phyloP scores from a whole-genome alignment of 2,797 vertebrate genomes.

The Sebastes variabilis region DNA sequence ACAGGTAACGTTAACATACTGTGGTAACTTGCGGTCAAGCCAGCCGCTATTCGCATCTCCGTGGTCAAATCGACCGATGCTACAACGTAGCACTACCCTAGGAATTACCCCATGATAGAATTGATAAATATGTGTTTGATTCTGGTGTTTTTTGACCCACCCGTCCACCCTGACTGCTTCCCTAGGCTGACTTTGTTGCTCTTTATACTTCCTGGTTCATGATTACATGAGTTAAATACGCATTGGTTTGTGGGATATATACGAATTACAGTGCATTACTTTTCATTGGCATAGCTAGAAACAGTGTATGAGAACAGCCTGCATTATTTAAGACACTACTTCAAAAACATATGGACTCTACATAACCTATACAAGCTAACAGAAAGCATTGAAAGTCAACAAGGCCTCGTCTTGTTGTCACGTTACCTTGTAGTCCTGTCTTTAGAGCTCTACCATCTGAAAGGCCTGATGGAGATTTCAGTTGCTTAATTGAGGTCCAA shows the following conservation, averaged over 20 bases:
- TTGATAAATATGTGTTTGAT: neutral
- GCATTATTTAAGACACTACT: neutral
- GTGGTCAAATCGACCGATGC: too few species aligned
- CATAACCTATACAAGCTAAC: neutral
- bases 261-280: neutral
- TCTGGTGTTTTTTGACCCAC: neutral
- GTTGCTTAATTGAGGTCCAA: conserved; percentile 6
- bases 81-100: neutral
- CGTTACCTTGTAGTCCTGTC: neutral
- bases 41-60: rapidly evolving
- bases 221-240: neutral
- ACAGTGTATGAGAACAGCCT: neutral
- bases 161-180: neutral
- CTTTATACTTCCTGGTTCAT: neutral
- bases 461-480: conserved; percentile 4
- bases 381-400: neutral
- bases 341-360: neutral
- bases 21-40: too few species aligned
- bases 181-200: neutral
- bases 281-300: neutral
- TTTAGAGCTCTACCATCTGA: neutral
- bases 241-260: neutral
- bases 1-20: too few species aligned
- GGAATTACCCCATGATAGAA: neutral
- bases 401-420: neutral